phyloP scores from a whole-genome alignment of 2,888 invertebrate species.

The Pollenia amentaria region DNA sequence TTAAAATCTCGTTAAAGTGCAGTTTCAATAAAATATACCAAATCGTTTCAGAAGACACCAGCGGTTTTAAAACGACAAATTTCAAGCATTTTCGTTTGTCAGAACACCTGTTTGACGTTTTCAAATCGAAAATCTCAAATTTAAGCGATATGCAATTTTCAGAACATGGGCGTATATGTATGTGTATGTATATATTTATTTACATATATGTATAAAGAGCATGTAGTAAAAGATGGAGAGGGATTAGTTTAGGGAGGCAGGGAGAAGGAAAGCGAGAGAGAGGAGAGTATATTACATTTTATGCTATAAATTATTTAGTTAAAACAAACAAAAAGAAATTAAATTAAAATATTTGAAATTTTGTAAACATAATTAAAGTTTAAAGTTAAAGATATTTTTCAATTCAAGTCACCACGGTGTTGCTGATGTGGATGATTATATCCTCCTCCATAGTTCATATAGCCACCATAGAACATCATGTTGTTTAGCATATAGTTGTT shows the following conservation, averaged over 20 bases:
- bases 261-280: too few species aligned
- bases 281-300: constrained; percentile 55
- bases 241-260: background rate
- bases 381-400: background rate
- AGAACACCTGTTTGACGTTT: too few species aligned
- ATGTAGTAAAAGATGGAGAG: background rate
- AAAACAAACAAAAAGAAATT: background rate
- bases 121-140: too few species aligned
- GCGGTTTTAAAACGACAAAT: too few species aligned
- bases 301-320: constrained; percentile 33
- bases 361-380: constrained; percentile 14
- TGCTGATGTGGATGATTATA: constrained; percentile 56
- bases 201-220: constrained; percentile 29
- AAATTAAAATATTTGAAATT: constrained; percentile 9
- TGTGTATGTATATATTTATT: constrained; percentile 24
- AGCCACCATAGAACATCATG: constrained; percentile 70
- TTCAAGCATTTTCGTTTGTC: too few species aligned
- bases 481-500: constrained; percentile 73
- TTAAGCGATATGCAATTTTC: too few species aligned
- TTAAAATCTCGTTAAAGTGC: too few species aligned
- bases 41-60: too few species aligned
- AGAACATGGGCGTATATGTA: background rate
- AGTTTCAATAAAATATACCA: too few species aligned
- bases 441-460: constrained; percentile 66
- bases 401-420: constrained; percentile 58